Conservation (phyloP, 2,888 invertebrate species). For the Sinopyrophorus schimmeli region DNA sequence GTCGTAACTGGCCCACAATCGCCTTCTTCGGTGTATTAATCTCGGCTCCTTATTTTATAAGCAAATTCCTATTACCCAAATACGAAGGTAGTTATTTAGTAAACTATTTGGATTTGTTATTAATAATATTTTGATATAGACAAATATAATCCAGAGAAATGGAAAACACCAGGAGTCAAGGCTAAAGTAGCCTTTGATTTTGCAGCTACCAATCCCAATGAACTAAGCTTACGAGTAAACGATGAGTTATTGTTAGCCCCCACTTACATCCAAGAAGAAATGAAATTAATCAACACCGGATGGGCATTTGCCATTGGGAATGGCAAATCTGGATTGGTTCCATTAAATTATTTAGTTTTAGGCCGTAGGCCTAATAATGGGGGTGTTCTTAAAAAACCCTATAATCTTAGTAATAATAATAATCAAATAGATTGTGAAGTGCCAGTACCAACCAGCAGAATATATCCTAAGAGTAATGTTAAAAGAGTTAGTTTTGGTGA, state of each 20-base stretch:
- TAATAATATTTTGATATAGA: conserved; percentile 40
- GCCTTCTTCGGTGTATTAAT: conserved; percentile 87
- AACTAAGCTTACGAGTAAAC: conserved; percentile 76
- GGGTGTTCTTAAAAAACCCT: conserved; percentile 23
- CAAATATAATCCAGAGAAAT: conserved; percentile 65
- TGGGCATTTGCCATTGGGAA: conserved; percentile 70
- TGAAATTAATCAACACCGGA: conserved; percentile 65
- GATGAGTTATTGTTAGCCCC: conserved; percentile 84
- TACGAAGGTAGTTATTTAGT: conserved; percentile 60
- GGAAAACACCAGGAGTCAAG: conserved; percentile 67
- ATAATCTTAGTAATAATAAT: conserved; percentile 13
- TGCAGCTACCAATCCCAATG: conserved; percentile 69
- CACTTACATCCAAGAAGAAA: conserved; percentile 72
- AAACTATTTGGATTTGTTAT: neutral
- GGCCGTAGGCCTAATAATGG: conserved; percentile 38
- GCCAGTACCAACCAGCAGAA: conserved; percentile 14
- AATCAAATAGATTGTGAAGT: conserved; percentile 18
- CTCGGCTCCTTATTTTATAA: conserved; percentile 90
- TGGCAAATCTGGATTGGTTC: conserved; percentile 65
- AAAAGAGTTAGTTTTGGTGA: conserved; percentile 55
- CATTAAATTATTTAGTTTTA: conserved; percentile 62
- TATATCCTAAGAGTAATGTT: conserved; percentile 23
- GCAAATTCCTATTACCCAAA: conserved; percentile 75
- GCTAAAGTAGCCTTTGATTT: conserved; percentile 78
- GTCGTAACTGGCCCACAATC: conserved; percentile 83